Evolutionary conservation across 2,113 vertebrate genomes (phyloP).

Genomic region (Aspiorhynchus laticeps): DNA sequence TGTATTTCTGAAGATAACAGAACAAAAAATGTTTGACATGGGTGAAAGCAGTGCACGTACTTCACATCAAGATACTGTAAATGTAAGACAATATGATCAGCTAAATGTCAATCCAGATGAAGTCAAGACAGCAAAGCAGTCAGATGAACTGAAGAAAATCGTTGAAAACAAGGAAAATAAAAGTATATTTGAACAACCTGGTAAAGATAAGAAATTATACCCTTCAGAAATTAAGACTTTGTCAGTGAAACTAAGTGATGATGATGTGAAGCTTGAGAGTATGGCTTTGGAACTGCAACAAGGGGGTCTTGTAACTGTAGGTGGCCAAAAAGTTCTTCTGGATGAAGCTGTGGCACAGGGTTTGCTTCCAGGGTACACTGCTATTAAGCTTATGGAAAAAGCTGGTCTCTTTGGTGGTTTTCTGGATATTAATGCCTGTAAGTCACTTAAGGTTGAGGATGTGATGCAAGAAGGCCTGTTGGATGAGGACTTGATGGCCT

Average conservation of each 20-base stretch:
- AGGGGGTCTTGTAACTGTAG: slow-evolving; percentile 81
- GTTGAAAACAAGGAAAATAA: neutral
- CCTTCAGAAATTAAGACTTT: slow-evolving; percentile 37
- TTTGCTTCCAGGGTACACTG: slow-evolving; percentile 80
- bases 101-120: neutral
- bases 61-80: slow-evolving; percentile 1
- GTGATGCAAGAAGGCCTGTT: slow-evolving; percentile 85
- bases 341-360: slow-evolving; percentile 83
- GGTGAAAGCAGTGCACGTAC: neutral
- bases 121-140: neutral
- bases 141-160: neutral
- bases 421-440: slow-evolving; percentile 77
- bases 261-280: slow-evolving; percentile 69
- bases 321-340: slow-evolving; percentile 79
- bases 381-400: slow-evolving; percentile 86
- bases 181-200: neutral
- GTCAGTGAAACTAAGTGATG: slow-evolving; percentile 48
- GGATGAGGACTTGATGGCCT: slow-evolving; percentile 86
- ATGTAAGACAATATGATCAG: neutral
- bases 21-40: neutral
- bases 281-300: slow-evolving; percentile 79
- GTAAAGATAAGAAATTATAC: slow-evolving; percentile 17
- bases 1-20: neutral
- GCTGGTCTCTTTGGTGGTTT: slow-evolving; percentile 89
- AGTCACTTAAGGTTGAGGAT: slow-evolving; percentile 83